phyloP scores from a whole-genome alignment of 2,113 vertebrate species.

The Bubo scandiacus region DNA sequence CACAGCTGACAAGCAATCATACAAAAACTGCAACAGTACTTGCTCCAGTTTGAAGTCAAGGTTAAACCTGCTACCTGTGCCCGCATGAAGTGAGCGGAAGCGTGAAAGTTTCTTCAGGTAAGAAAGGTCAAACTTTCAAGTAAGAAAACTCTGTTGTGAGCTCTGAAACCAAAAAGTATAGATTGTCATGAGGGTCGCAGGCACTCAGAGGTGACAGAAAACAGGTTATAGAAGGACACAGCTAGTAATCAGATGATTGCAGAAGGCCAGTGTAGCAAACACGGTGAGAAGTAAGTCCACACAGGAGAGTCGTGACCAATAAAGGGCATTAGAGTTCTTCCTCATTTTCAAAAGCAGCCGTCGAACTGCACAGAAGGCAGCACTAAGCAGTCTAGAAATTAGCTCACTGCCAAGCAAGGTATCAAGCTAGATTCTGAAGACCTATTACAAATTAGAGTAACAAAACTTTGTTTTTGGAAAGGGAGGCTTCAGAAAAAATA shows the following conservation, averaged over 20 bases:
- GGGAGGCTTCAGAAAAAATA: not conserved
- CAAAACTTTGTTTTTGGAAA: not conserved
- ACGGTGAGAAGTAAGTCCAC: not conserved
- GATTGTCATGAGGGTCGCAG: not conserved
- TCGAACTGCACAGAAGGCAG: rapidly evolving
- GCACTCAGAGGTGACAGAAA: not conserved
- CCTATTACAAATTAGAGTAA: not conserved
- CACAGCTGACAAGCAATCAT: not conserved
- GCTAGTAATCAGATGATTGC: not conserved
- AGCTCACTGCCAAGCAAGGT: not conserved
- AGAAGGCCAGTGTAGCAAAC: not conserved
- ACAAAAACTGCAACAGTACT: not conserved
- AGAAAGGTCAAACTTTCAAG: not conserved
- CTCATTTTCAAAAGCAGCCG: not conserved
- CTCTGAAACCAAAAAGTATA: not conserved
- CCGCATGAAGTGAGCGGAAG: not conserved
- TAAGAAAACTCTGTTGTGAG: not conserved
- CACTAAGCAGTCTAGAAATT: not conserved
- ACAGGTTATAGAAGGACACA: not conserved
- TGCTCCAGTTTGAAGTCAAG: not conserved
- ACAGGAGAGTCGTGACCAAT: not conserved
- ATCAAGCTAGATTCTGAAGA: not conserved
- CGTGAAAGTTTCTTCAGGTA: not conserved
- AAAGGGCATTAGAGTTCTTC: not conserved
- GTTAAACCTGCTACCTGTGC: not conserved